These are phyloP conservation scores for Cactoblastis cactorum DNA, from an alignment of 2,888 invertebrate species.

Conservation along the genomic window DNA sequence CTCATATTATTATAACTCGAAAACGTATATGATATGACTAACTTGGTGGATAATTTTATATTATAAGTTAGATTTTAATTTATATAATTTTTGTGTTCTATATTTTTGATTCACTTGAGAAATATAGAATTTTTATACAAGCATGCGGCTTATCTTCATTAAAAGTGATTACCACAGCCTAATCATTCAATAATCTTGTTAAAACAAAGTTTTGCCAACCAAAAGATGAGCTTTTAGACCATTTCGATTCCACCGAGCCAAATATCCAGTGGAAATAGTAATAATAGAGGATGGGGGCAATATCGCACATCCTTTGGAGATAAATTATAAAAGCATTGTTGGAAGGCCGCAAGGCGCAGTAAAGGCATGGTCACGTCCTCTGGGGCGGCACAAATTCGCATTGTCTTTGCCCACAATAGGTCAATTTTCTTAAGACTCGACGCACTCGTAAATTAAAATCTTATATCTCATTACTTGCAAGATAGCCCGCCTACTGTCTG, in stretches of 20 bases:
- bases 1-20: no score
- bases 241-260: neutral
- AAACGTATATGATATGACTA: no score
- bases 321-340: constrained; percentile 72
- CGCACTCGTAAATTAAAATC: constrained; percentile 73
- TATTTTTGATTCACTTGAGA: no score
- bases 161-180: no score
- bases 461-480: constrained; percentile 77
- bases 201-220: no score
- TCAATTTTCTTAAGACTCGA: constrained; percentile 71
- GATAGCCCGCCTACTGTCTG: constrained; percentile 50
- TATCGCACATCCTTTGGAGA: constrained; percentile 54
- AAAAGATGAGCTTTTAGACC: no score
- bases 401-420: constrained; percentile 76
- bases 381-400: constrained; percentile 67
- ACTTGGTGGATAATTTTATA: no score
- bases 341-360: constrained; percentile 42
- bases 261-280: constrained; percentile 12
- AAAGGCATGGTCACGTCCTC: constrained; percentile 52
- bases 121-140: no score
- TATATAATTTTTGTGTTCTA: no score
- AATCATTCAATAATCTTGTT: no score
- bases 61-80: no score
- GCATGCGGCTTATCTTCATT: no score
- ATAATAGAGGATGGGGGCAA: constrained; percentile 31